Conservation (phyloP, 2,113 vertebrate species). For the Nestor notabilis region DNA sequence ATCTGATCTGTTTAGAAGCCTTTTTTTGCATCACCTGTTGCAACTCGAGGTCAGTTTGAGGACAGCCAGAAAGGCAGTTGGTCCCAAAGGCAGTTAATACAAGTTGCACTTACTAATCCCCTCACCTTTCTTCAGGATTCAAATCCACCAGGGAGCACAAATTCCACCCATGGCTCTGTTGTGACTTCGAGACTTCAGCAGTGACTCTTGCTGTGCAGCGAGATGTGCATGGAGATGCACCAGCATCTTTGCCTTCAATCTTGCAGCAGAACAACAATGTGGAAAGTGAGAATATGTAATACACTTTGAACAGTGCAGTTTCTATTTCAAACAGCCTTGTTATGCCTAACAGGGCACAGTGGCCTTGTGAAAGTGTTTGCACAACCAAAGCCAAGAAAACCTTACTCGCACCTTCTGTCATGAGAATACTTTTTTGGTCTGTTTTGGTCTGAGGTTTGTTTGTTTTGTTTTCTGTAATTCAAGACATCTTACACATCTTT, state of each 20-base stretch:
- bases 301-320: background rate
- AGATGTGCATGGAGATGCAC: background rate
- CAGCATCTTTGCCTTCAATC: background rate
- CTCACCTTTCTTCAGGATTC: background rate
- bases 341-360: background rate
- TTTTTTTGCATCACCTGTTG: background rate
- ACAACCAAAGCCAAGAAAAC: background rate
- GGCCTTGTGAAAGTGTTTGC: background rate
- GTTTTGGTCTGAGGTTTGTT: background rate
- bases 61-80: background rate
- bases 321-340: background rate
- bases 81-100: background rate
- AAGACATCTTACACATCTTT: background rate
- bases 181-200: fast-evolving
- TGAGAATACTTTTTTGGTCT: background rate
- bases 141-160: background rate
- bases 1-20: background rate
- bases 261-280: background rate
- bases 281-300: background rate
- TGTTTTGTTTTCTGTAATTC: background rate
- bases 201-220: background rate
- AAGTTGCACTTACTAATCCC: background rate
- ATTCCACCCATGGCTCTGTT: background rate
- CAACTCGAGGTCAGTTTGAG: background rate
- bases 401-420: background rate